Evolutionary conservation across 2,113 vertebrate species (phyloP).

Genomic region (Callithrix jacchus): DNA sequence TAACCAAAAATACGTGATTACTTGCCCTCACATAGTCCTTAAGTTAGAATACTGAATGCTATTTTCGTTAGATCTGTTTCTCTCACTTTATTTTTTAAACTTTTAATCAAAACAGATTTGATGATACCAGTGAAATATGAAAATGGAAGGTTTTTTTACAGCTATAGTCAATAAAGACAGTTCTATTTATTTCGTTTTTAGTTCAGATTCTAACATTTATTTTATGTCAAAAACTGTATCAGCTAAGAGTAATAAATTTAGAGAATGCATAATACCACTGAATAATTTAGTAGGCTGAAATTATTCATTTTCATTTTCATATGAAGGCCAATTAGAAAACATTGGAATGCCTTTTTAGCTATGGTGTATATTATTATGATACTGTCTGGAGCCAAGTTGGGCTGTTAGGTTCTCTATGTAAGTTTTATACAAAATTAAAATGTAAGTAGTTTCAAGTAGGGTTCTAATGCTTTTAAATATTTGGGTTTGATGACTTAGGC

Average conservation of each 20-base stretch:
- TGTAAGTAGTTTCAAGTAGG: constrained; percentile 60
- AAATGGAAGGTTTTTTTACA: constrained; percentile 79
- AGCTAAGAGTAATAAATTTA: constrained; percentile 78
- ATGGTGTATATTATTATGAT: constrained; percentile 67
- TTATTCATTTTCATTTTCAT: constrained; percentile 69
- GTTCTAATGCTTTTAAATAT: constrained; percentile 46
- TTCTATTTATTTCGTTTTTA: constrained; percentile 78
- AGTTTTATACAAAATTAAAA: constrained; percentile 68
- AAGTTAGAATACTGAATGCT: constrained; percentile 60
- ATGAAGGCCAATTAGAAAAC: constrained; percentile 79
- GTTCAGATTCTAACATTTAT: constrained; percentile 75
- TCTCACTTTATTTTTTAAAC: constrained; percentile 78
- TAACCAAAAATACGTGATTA: constrained; percentile 80
- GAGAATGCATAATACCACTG: constrained; percentile 72
- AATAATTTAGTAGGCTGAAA: constrained; percentile 80
- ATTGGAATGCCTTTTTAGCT: constrained; percentile 70
- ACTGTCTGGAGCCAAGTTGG: constrained; percentile 48
- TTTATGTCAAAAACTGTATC: constrained; percentile 80
- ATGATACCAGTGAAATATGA: constrained; percentile 76
- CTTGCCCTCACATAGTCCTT: constrained; percentile 67
- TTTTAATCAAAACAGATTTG: constrained; percentile 77
- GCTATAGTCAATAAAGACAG: constrained; percentile 71
- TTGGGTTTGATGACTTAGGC: constrained; percentile 45
- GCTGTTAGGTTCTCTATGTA: constrained; percentile 61
- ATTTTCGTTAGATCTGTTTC: constrained; percentile 69